phyloP scores from a whole-genome alignment of 2,888 invertebrate genomes.

The Sericinus montela region DNA sequence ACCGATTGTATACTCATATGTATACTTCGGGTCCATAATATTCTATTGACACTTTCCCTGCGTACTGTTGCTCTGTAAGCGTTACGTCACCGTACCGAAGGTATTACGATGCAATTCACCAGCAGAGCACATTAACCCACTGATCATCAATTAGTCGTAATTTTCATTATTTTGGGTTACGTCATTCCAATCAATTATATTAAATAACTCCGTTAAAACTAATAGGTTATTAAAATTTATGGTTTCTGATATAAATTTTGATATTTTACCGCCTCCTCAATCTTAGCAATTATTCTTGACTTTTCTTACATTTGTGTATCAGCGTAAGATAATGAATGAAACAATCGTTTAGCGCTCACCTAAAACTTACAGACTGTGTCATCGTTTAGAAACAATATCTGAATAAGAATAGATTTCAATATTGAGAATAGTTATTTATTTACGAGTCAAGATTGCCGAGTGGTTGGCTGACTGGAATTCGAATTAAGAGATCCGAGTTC shows the following conservation, averaged over 20 bases:
- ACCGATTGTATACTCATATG: too few relatives aligned
- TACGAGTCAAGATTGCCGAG: too few relatives aligned
- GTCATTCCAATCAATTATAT: background rate
- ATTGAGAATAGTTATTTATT: too few relatives aligned
- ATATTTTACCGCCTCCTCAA: too few relatives aligned
- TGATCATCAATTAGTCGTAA: background rate
- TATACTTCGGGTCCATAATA: background rate
- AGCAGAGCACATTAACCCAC: constrained; percentile 1
- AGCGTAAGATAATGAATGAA: constrained; percentile 1
- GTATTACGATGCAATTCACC: constrained; percentile 65
- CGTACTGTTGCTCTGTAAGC: constrained; percentile 47
- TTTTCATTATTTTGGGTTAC: constrained; percentile 5
- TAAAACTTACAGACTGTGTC: too few relatives aligned
- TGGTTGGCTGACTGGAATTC: too few relatives aligned
- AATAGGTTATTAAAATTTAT: constrained; percentile 1
- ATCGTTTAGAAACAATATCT: too few relatives aligned
- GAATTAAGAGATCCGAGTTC: too few relatives aligned
- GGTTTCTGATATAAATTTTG: background rate
- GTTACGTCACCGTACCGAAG: constrained; percentile 66
- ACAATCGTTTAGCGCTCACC: background rate
- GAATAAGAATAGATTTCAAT: too few relatives aligned
- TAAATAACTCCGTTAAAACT: background rate
- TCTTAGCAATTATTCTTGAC: too few relatives aligned
- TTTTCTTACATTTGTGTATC: background rate
- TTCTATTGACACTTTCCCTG: constrained; percentile 65